Evolutionary conservation across 2,113 vertebrate species (phyloP).

Genomic region (Origma solitaria): DNA sequence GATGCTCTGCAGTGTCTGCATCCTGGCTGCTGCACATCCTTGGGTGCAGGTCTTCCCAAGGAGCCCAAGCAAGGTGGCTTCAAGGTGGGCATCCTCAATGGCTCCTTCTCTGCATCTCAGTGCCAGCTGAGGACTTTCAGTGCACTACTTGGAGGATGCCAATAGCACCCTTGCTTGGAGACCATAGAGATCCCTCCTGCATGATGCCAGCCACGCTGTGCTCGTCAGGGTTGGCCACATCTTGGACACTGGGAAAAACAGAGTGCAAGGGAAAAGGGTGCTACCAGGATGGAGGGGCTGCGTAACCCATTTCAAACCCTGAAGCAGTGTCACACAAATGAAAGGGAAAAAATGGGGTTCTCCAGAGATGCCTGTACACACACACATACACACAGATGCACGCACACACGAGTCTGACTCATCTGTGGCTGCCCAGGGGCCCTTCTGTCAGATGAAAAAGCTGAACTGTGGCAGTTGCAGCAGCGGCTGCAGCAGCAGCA

Average conservation of each 20-base stretch:
- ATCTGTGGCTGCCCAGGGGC: conserved; percentile 39
- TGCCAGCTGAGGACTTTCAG: neutral
- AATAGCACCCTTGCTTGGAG: neutral
- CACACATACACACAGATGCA: neutral
- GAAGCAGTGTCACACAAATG: neutral
- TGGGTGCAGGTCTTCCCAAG: neutral
- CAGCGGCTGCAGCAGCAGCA: conserved; percentile 36
- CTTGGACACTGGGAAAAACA: neutral
- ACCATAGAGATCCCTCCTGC: neutral
- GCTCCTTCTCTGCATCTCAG: neutral
- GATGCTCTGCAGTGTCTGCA: neutral
- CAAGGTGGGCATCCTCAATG: rapidly evolving
- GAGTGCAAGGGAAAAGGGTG: neutral
- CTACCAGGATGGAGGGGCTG: neutral
- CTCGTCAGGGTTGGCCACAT: rapidly evolving
- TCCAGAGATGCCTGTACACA: neutral
- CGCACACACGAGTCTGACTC: conserved; percentile 5
- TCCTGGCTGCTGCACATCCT: neutral
- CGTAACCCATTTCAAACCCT: neutral
- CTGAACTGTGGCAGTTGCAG: conserved; percentile 32
- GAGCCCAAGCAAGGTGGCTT: neutral
- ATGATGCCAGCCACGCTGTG: rapidly evolving
- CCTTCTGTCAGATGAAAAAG: conserved; percentile 48
- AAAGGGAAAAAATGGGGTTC: neutral
- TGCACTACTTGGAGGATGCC: neutral